Evolutionary conservation across 2,113 vertebrate genomes (phyloP), one percentile per base, ranked within the genome.

Genomic region (Aepyceros melampus): DNA sequence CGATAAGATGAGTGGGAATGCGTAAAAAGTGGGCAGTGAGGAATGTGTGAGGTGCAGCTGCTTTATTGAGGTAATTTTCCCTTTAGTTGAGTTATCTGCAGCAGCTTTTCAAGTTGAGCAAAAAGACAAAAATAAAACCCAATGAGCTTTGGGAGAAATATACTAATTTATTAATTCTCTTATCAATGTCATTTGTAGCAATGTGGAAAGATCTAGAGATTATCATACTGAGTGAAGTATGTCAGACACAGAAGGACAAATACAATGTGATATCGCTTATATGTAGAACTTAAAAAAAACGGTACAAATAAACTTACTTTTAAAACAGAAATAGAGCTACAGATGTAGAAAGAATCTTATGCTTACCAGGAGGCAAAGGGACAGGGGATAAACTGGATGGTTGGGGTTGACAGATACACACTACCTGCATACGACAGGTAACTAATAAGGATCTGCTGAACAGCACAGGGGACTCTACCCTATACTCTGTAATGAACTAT

Each of bases 351-450:
- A 51, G 16, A 33, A 7, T 51, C 9, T 51, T 12, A 81, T 12
- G 29, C 16, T 33, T 51, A 81, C 45, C 16, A 21, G 29, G 47
- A 76, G 71, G 40, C 0, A 1, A 49, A 79, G 78, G 10, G 31
- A 81, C 27, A 17, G 47, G 29, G 16, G 29, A 19, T 51, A 79
- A 33, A 33, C 1, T 49, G 29, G 47, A 49, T 1, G 2, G 33
- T 12, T 81, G 78, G 29, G 9, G 31, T 7, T 81, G 78, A 51
- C 17, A 33, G 9, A 7, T 7, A 33, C 78, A 51, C 5, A 7
- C 2, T 33, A 1, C 5, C 5, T 17, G 5, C 3, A 13, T 7
- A 33, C 5, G 1, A 21, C 0, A 51, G 47, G 2, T 7, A 7
- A 11, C 29, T n/a, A 81, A 21, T 21, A 49, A 33, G 3, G 78